Percentiles rank a stretch among this genome's conserved stretches.
phyloP scores from a whole-genome alignment of 2,888 invertebrate genomes.

The Seira musarum region DNA sequence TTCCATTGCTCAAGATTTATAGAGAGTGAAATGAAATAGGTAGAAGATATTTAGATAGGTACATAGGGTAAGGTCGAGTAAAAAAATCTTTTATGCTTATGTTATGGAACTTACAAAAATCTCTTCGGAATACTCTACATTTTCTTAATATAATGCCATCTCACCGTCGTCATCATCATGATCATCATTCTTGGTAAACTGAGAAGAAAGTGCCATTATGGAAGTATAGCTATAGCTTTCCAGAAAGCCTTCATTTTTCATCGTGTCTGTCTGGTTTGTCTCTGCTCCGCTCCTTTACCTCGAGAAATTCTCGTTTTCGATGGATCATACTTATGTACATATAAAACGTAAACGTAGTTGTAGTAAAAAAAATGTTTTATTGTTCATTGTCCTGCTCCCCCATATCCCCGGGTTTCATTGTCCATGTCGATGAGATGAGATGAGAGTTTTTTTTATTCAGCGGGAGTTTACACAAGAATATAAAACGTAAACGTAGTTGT shows the following conservation, averaged over 20 bases:
- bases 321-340: background rate
- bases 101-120: too few relatives aligned
- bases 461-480: constrained; percentile 54
- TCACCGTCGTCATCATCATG: constrained; percentile 33
- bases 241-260: constrained; percentile 57
- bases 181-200: constrained; percentile 24
- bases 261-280: constrained; percentile 39
- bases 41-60: background rate
- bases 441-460: constrained; percentile 35
- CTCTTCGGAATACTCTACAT: constrained; percentile 17
- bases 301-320: constrained; percentile 22
- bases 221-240: constrained; percentile 32
- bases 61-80: too few relatives aligned
- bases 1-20: constrained; percentile 13
- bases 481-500: too few relatives aligned
- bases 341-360: background rate
- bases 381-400: constrained; percentile 57
- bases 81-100: constrained; percentile 1
- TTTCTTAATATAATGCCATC: constrained; percentile 48
- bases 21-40: constrained; percentile 6
- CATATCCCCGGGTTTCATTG: constrained; percentile 33
- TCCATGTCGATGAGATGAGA: constrained; percentile 44
- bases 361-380: constrained; percentile 30
- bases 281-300: constrained; percentile 22
- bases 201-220: constrained; percentile 49